Conservation (phyloP, 2,888 invertebrate species). For the Sceliomorpha sp. region DNA sequence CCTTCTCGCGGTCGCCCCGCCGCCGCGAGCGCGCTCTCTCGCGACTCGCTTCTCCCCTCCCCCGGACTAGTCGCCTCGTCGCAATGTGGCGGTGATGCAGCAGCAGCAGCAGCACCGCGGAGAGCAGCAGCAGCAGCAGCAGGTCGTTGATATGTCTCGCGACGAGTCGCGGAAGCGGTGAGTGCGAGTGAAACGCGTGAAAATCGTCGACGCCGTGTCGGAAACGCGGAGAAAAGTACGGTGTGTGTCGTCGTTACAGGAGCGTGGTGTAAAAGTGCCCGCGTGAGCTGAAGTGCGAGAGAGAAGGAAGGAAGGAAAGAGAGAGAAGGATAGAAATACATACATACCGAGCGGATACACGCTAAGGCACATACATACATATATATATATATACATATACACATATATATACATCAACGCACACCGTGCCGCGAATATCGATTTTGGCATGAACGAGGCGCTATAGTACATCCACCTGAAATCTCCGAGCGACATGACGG, state of each 20-base stretch:
- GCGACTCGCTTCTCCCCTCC: constrained; percentile 3
- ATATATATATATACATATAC: too few species aligned
- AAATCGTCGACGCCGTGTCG: too few species aligned
- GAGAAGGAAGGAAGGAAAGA: constrained; percentile 10
- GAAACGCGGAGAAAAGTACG: too few species aligned
- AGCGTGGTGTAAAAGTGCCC: too few species aligned
- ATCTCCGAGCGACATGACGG: constrained; percentile 17
- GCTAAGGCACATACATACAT: too few species aligned
- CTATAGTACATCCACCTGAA: constrained; percentile 49
- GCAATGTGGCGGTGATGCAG: constrained; percentile 40
- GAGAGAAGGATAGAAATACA: constrained; percentile 20
- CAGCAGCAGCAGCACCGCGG: too few species aligned
- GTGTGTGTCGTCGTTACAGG: too few species aligned
- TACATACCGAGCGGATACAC: too few species aligned
- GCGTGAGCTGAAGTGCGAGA: constrained; percentile 26
- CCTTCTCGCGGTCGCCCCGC: constrained; percentile 21
- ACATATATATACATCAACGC: too few species aligned
- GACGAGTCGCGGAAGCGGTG: constrained; percentile 9
- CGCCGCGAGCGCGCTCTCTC: constrained; percentile 15
- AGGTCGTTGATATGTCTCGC: too few species aligned
- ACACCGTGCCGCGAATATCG: constrained; percentile 75
- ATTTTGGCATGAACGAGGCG: constrained; percentile 68
- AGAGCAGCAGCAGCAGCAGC: too few species aligned
- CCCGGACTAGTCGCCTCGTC: constrained; percentile 28
- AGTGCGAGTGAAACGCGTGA: too few species aligned